Evolutionary conservation across 2,113 vertebrate species (phyloP), one percentile per base, ranked within the genome.

Genomic region (Polypterus senegalus): DNA sequence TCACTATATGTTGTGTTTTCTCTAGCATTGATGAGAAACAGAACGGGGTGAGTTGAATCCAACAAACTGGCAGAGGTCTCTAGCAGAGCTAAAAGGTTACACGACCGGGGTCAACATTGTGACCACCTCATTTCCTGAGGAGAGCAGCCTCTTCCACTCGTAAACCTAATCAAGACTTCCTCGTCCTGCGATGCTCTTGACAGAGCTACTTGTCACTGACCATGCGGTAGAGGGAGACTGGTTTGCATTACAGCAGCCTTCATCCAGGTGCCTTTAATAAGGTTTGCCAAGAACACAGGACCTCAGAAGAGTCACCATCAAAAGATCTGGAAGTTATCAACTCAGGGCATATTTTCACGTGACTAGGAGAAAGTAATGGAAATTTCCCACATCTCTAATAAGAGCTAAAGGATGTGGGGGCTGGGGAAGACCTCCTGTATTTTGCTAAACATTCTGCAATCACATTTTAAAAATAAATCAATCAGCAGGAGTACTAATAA

Each of bases 51-150:
- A 67, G 79, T 79, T 80, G 74, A 78, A 76, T 80, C 71, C 76
- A 78, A 83, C 84, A 84, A 83, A 80, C 86, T 84, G 62, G 3
- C 70, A 45, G 61, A 78, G 82, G 80, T 79, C 80, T 77, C 61
- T 4, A 65, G 71, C 5, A 5, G 79, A 61, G 67, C 70, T 80
- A 85, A 84, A 83, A 81, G 88, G 88, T 89, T 88, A 89, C 65
- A 61, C 71, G 61, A 65, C 73, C 67, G 75, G 84, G 89, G 90
- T 88, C 85, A 84, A 75, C 73, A 74, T 75, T 60, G 54, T 3
- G 74, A 81, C 86, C 82, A 85, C 83, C 69, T 93, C 88, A 92
- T 93, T 94, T 95, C 91, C 91, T 92, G 91, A 77, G 78, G 77
- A 76, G 86, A 83, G 85, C 87, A 81, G 72, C 83, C 85, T 77